These are phyloP conservation scores for Todus mexicanus DNA, from an alignment of 2,797 vertebrate genomes.

Conservation along the genomic window DNA sequence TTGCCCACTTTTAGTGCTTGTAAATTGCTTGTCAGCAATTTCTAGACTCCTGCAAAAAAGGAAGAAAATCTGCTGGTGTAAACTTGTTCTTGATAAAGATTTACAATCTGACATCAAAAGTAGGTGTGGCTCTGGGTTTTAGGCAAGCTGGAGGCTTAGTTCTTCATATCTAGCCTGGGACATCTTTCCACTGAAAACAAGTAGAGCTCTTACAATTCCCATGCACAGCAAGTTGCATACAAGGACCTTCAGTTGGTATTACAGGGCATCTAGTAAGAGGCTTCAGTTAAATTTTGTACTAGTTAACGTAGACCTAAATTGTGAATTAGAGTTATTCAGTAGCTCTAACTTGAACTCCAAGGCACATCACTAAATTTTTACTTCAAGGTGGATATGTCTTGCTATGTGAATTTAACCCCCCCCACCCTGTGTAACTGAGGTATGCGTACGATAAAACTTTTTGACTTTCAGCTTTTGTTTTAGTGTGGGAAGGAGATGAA, in stretches of 20 bases:
- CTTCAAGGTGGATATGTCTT: background rate
- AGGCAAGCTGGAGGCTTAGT: background rate
- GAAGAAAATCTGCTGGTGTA: background rate
- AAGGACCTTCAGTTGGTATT: background rate
- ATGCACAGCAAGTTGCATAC: background rate
- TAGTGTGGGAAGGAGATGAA: background rate
- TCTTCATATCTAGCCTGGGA: slow-evolving; percentile 14
- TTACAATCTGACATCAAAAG: background rate
- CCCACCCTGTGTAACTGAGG: background rate
- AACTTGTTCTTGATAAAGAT: slow-evolving; percentile 44
- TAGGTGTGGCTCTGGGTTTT: slow-evolving; percentile 16
- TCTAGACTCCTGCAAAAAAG: background rate
- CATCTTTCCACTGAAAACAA: slow-evolving; percentile 12
- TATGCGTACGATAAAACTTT: background rate
- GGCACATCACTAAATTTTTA: background rate
- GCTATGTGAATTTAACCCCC: background rate
- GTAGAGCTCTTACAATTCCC: background rate
- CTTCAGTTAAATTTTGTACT: background rate
- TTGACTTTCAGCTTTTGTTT: background rate
- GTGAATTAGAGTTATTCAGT: background rate
- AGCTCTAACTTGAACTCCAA: background rate
- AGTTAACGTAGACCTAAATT: background rate
- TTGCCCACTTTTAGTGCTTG: background rate
- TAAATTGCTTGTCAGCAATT: slow-evolving; percentile 11
- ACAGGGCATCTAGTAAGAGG: background rate